phyloP scores from a whole-genome alignment of 2,888 invertebrate genomes.

The Drosophila demipolita region DNA sequence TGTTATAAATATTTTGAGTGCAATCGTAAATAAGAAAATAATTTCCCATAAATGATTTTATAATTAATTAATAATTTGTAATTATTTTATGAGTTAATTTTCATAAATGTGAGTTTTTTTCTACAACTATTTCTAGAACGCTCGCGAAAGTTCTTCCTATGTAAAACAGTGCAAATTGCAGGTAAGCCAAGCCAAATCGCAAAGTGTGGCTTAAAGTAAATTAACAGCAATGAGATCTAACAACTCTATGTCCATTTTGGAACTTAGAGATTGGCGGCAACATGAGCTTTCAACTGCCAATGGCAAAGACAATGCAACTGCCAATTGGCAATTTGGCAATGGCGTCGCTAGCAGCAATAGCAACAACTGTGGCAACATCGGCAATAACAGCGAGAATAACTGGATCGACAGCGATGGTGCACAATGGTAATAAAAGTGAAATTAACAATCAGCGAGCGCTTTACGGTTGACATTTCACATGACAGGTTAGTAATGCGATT shows the following conservation, averaged over 20 bases:
- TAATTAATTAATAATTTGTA: background rate
- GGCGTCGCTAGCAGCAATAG: slow-evolving; percentile 28
- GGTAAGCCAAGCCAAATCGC: slow-evolving; percentile 23
- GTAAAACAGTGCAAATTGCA: background rate
- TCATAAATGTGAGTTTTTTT: background rate
- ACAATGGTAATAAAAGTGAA: slow-evolving; percentile 76
- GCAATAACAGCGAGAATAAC: slow-evolving; percentile 12
- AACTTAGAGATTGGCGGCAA: slow-evolving; percentile 32
- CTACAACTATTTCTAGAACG: background rate
- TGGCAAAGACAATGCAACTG: slow-evolving; percentile 54
- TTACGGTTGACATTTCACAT: slow-evolving; percentile 83
- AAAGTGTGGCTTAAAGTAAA: slow-evolving; percentile 36
- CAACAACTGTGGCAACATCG: slow-evolving; percentile 2
- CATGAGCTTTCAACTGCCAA: slow-evolving; percentile 32
- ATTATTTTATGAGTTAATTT: background rate
- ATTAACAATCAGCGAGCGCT: slow-evolving; percentile 83
- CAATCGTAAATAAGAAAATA: background rate
- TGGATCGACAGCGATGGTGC: slow-evolving; percentile 27
- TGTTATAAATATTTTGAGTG: too few relatives aligned
- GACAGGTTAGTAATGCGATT: slow-evolving; percentile 83
- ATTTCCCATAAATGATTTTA: background rate
- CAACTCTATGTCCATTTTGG: slow-evolving; percentile 54
- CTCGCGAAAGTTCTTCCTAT: slow-evolving; percentile 4
- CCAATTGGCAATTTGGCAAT: slow-evolving; percentile 42
- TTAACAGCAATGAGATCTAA: slow-evolving; percentile 21